A percentile compares a stretch with the other conserved stretches of the same genome.
Evolutionary conservation across 2,888 invertebrate species (phyloP).

Genomic region (Amblyjoppa proteus): DNA sequence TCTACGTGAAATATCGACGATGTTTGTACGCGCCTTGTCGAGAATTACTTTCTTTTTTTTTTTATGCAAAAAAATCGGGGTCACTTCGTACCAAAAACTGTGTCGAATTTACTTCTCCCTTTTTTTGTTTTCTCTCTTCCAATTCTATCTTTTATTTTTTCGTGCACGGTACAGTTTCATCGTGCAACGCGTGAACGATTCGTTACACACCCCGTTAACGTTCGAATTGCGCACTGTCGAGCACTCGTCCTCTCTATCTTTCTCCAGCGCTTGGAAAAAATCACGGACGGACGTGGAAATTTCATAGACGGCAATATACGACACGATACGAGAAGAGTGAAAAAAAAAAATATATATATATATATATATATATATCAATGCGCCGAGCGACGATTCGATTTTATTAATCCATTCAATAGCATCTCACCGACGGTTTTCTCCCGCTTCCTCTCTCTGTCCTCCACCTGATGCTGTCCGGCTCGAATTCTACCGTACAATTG

Average conservation of each 20-base stretch:
- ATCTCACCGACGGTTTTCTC: slow-evolving; percentile 18
- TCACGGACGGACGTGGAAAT: slow-evolving; percentile 12
- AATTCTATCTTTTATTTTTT: not conserved
- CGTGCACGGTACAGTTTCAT: not conserved
- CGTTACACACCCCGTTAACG: slow-evolving; percentile 52
- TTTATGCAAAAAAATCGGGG: not conserved
- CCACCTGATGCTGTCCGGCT: slow-evolving; percentile 13
- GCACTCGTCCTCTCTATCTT: not conserved
- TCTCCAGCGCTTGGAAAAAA: not conserved
- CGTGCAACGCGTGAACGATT: slow-evolving; percentile 26
- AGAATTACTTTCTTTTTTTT: not conserved
- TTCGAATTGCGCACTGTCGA: slow-evolving; percentile 22
- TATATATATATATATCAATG: not conserved
- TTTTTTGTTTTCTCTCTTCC: not conserved
- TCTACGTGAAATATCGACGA: not conserved
- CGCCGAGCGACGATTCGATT: slow-evolving; percentile 51
- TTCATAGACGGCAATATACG: slow-evolving; percentile 40
- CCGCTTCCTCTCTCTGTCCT: not conserved
- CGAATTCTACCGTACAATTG: slow-evolving; percentile 5
- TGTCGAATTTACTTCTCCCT: not conserved
- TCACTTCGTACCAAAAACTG: not conserved
- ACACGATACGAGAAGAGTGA: slow-evolving; percentile 30
- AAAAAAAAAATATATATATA: slow-evolving; percentile 1
- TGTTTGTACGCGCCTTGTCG: not conserved
- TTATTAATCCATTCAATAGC: slow-evolving; percentile 59